Evolutionary conservation across 2,888 invertebrate species (phyloP).

Genomic region (Yponomeuta plumbellus): DNA sequence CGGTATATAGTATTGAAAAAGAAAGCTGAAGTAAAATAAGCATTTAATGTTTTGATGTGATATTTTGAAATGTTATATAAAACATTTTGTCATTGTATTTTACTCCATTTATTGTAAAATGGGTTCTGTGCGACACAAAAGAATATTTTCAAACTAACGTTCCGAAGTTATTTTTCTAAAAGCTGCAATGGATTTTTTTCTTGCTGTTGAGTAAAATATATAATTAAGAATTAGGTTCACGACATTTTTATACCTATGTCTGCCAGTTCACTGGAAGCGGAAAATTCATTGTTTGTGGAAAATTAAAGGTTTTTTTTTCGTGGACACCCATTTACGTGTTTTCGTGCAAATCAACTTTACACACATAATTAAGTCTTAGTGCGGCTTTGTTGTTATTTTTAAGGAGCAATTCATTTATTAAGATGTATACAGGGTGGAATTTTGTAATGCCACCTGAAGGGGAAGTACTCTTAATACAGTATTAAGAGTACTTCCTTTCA

Average conservation of each 20-base stretch:
- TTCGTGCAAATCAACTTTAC: not conserved
- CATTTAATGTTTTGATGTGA: slow-evolving; percentile 20
- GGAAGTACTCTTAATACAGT: no score
- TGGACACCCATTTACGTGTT: not conserved
- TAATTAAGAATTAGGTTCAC: no score
- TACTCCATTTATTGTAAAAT: not conserved
- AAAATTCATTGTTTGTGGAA: no score
- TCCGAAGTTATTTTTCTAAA: not conserved
- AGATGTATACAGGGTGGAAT: no score
- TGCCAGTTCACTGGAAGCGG: no score
- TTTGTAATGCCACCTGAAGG: no score
- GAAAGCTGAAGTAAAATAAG: slow-evolving; percentile 22
- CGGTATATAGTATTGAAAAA: slow-evolving; percentile 33
- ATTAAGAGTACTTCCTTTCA: no score
- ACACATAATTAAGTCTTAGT: not conserved
- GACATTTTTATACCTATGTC: no score
- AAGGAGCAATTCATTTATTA: not conserved
- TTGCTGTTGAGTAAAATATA: not conserved
- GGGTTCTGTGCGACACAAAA: not conserved
- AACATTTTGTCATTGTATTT: slow-evolving; percentile 20
- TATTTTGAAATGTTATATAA: slow-evolving; percentile 23
- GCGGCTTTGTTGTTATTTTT: not conserved
- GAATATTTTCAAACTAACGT: not conserved
- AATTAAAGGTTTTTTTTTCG: not conserved
- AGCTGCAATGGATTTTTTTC: not conserved